Evolutionary conservation across 2,113 vertebrate species (phyloP).

Genomic region (Budorcas taxicolor): DNA sequence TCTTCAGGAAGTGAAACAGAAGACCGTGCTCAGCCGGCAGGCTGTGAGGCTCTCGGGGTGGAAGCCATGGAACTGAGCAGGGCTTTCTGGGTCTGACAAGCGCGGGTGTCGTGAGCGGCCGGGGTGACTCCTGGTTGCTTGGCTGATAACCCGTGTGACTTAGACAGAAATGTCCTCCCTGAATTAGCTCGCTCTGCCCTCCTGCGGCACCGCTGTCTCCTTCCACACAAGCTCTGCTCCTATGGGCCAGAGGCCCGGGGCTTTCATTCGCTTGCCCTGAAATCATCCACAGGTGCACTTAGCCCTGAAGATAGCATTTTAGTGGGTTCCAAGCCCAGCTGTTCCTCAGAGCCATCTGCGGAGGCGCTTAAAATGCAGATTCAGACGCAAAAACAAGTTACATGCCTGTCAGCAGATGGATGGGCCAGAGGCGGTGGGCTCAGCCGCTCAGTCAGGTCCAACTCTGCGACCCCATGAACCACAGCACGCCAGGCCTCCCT

Average conservation of each 20-base stretch:
- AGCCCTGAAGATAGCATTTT: accelerated
- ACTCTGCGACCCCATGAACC: background rate
- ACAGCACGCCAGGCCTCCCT: background rate
- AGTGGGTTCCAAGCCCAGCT: no score
- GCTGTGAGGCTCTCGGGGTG: background rate
- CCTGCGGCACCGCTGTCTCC: accelerated
- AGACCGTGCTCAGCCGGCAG: accelerated
- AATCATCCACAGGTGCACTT: accelerated
- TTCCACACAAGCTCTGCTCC: accelerated
- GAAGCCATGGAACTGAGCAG: accelerated
- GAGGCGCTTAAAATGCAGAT: background rate
- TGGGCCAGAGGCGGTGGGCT: no score
- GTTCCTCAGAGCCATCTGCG: background rate
- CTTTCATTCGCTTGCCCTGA: accelerated
- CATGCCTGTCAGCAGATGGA: background rate
- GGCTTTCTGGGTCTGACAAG: background rate
- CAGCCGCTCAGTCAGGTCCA: background rate
- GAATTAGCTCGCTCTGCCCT: no score
- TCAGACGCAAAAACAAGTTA: background rate
- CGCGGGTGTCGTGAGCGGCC: accelerated
- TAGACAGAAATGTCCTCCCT: background rate
- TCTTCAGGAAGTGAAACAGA: background rate
- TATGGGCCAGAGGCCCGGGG: accelerated
- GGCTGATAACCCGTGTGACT: accelerated
- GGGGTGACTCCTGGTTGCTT: accelerated